Conservation (phyloP, 2,888 invertebrate species). For the Nomada fabriciana region DNA sequence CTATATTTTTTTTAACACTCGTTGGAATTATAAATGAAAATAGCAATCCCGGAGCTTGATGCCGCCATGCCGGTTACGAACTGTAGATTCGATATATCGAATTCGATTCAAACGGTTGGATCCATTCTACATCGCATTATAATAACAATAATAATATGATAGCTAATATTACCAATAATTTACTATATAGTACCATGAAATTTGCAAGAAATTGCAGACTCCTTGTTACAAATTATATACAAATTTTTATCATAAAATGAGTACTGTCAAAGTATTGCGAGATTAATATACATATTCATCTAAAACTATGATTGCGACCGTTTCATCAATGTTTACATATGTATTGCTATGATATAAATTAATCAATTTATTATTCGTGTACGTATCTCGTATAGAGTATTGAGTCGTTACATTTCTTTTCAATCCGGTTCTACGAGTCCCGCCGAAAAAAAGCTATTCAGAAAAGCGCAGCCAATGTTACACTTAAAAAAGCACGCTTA, state of each 20-base stretch:
- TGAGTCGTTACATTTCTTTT: neutral
- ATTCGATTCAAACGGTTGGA: conserved; percentile 7
- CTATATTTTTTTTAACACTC: conserved; percentile 1
- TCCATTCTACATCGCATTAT: conserved; percentile 15
- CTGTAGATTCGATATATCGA: conserved; percentile 18
- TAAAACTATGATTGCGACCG: conserved; percentile 47
- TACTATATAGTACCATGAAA: conserved; percentile 42
- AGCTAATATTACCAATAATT: conserved; percentile 49
- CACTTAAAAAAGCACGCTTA: conserved; percentile 2
- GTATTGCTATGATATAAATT: conserved; percentile 38
- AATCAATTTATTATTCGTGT: conserved; percentile 12
- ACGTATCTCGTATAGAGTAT: conserved; percentile 12
- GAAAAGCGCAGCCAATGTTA: conserved; percentile 1
- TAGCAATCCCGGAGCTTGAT: neutral
- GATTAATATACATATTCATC: conserved; percentile 19
- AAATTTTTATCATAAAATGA: conserved; percentile 43
- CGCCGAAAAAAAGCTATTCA: conserved; percentile 28
- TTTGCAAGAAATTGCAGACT: conserved; percentile 27
- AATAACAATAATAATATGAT: conserved; percentile 40
- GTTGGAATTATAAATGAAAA: conserved; percentile 4
- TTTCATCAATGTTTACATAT: conserved; percentile 29
- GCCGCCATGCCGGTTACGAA: neutral
- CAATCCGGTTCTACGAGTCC: neutral
- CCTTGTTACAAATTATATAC: conserved; percentile 55
- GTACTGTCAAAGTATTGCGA: conserved; percentile 37